These are phyloP conservation scores for Acrocephalus kingi DNA, from an alignment of 2,113 vertebrate species.

Conservation along the genomic window DNA sequence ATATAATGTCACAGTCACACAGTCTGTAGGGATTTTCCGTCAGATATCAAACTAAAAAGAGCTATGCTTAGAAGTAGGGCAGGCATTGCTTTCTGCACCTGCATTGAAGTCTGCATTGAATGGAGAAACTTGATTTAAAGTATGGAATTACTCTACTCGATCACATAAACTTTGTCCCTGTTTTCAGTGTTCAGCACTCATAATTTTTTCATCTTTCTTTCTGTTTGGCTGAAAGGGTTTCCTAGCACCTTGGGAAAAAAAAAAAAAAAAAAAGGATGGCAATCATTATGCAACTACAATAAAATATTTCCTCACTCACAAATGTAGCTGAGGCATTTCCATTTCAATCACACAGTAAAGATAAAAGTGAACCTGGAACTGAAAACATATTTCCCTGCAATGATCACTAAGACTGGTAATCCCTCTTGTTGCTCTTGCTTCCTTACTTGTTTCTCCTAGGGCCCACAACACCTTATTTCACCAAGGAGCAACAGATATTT, in stretches of 20 bases:
- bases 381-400: neutral
- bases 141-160: neutral
- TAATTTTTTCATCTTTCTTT: neutral
- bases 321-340: neutral
- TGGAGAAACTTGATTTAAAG: neutral
- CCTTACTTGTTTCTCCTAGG: neutral
- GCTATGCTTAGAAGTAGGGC: neutral
- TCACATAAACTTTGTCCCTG: neutral
- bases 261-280: neutral
- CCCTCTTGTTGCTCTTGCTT: neutral
- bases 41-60: neutral
- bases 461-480: neutral
- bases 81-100: neutral
- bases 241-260: fast-evolving
- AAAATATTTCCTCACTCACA: neutral
- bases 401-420: neutral
- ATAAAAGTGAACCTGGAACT: neutral
- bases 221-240: neutral
- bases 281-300: neutral
- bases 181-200: neutral
- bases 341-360: neutral
- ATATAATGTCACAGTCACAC: neutral
- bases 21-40: neutral
- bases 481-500: neutral
- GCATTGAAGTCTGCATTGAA: neutral